Percentiles rank a stretch among this genome's conserved stretches.
Evolutionary conservation across 2,797 vertebrate species (phyloP).

Genomic region (Dendrocincla tyrannina): DNA sequence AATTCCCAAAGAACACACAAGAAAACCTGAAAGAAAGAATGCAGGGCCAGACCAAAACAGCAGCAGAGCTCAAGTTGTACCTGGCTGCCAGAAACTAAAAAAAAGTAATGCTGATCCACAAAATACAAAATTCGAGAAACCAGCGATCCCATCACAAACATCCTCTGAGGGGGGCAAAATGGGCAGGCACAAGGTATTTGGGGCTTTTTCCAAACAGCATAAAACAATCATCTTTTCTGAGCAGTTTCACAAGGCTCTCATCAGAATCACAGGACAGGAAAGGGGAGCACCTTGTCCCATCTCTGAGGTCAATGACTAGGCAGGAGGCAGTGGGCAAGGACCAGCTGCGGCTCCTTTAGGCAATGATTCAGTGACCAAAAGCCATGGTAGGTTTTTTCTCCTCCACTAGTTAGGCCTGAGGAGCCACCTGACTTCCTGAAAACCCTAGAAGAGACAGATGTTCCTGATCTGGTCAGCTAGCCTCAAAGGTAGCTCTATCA

Average conservation of each 20-base stretch:
- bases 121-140: background rate
- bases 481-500: background rate
- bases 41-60: background rate
- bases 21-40: background rate
- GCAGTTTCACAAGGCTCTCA: background rate
- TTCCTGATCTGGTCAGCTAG: background rate
- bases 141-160: background rate
- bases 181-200: background rate
- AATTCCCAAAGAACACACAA: background rate
- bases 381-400: background rate
- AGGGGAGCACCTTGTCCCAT: background rate
- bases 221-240: background rate
- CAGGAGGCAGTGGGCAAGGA: background rate
- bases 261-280: background rate
- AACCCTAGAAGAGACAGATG: background rate
- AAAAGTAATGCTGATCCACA: background rate
- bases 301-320: background rate
- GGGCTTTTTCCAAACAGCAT: background rate
- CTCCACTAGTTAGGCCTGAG: background rate
- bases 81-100: background rate
- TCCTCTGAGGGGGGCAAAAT: background rate
- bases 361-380: background rate
- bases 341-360: background rate
- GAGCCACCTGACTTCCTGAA: background rate
- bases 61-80: background rate